phyloP scores from a whole-genome alignment of 2,888 invertebrate species.

The Apoderus coryli region DNA sequence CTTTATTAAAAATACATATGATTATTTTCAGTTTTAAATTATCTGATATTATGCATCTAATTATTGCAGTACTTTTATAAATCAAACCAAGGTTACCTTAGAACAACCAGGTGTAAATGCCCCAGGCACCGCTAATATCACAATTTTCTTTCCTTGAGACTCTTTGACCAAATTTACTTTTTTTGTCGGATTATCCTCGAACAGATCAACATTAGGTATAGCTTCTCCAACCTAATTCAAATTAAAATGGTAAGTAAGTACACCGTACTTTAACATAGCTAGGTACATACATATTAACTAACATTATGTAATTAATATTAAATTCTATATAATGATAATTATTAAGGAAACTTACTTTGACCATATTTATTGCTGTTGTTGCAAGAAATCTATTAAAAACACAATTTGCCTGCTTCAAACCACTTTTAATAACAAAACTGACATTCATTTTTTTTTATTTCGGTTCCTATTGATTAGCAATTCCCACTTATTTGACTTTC shows the following conservation, averaged over 20 bases:
- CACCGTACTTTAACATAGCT: no score
- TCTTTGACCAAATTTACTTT: conserved; percentile 67
- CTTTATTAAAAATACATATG: no score
- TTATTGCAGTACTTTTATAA: no score
- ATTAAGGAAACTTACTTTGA: conserved; percentile 1
- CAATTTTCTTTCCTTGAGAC: conserved; percentile 63
- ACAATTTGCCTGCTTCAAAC: no score
- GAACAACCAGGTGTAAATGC: conserved; percentile 92
- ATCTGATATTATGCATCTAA: no score
- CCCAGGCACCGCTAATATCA: conserved; percentile 85
- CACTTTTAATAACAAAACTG: no score
- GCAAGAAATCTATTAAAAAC: background rate
- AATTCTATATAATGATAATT: conserved; percentile 1
- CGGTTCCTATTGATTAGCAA: no score
- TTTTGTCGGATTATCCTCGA: conserved; percentile 72
- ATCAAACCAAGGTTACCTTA: conserved; percentile 51
- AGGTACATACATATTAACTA: conserved; percentile 1
- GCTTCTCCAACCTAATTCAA: conserved; percentile 64
- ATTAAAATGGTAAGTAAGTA: conserved; percentile 7
- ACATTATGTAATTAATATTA: conserved; percentile 1
- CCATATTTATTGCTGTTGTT: conserved; percentile 1
- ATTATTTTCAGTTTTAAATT: no score
- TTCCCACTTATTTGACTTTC: no score
- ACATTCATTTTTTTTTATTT: no score
- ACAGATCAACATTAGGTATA: conserved; percentile 65